These are phyloP conservation scores for Hyla sarda DNA, from an alignment of 2,113 vertebrate genomes.

Conservation along the genomic window DNA sequence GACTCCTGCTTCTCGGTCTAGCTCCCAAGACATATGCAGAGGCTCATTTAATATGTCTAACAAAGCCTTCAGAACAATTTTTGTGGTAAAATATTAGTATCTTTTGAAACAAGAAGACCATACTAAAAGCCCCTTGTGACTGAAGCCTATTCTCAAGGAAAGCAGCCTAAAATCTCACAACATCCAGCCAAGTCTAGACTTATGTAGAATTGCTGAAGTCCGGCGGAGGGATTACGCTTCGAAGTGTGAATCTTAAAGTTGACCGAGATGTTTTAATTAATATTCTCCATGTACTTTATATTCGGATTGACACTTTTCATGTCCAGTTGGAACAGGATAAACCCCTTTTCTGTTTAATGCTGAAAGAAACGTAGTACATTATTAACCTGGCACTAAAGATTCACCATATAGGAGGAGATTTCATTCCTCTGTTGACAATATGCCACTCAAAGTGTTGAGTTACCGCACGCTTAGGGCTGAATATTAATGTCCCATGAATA, in stretches of 20 bases:
- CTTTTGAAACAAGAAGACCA: not conserved
- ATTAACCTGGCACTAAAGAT: constrained; percentile 10
- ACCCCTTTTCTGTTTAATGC: constrained; percentile 1
- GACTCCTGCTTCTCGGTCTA: not conserved
- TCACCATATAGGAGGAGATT: not conserved
- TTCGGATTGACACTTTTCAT: constrained; percentile 10
- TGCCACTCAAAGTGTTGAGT: constrained; percentile 1
- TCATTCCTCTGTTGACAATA: constrained; percentile 26
- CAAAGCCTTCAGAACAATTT: not conserved
- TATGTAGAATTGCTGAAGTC: not conserved
- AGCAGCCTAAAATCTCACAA: not conserved
- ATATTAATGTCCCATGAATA: constrained; percentile 51
- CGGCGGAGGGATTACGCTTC: not conserved
- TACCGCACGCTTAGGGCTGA: constrained; percentile 5
- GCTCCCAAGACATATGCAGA: not conserved
- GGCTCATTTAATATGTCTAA: not conserved
- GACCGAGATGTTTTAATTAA: constrained; percentile 30
- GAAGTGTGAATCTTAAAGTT: not conserved
- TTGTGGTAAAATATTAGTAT: not conserved
- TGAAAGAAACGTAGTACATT: constrained; percentile 19
- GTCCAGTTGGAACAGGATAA: constrained; percentile 28
- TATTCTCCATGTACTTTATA: not conserved
- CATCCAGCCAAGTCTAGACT: not conserved
- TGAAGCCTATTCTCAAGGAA: not conserved
- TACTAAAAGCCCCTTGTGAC: not conserved